These are phyloP conservation scores for Macrobrachium nipponense DNA, from an alignment of 1,140 invertebrate genomes.

Conservation along the genomic window DNA sequence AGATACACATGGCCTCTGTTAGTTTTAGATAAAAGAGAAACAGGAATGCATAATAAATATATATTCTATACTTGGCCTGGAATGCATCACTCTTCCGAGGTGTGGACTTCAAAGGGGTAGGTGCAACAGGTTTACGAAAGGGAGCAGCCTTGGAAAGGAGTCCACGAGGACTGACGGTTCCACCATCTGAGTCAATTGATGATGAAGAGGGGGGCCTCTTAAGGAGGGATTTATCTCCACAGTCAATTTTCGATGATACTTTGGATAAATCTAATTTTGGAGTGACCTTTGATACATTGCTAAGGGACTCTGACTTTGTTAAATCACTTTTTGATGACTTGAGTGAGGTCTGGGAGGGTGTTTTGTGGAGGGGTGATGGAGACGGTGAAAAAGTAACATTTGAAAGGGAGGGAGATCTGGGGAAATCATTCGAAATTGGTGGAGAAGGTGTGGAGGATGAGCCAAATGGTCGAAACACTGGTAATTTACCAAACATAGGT, in stretches of 20 bases:
- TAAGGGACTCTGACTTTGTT: slow-evolving; percentile 38
- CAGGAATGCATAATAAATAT: slow-evolving; percentile 4
- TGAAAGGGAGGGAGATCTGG: slow-evolving; percentile 52
- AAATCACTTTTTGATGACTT: slow-evolving; percentile 31
- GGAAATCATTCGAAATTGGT: slow-evolving; percentile 19
- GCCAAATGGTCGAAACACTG: slow-evolving; percentile 17
- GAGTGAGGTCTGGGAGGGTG: slow-evolving; percentile 52
- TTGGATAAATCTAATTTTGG: slow-evolving; percentile 44
- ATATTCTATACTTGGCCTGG: slow-evolving; percentile 46
- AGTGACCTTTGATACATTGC: slow-evolving; percentile 41
- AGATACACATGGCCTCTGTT: no score
- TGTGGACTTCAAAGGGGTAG: slow-evolving; percentile 44
- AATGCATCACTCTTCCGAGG: slow-evolving; percentile 25
- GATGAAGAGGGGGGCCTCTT: slow-evolving; percentile 48
- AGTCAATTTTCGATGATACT: slow-evolving; percentile 48
- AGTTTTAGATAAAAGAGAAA: background rate
- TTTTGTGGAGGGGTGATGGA: slow-evolving; percentile 19
- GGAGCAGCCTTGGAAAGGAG: background rate
- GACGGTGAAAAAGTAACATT: slow-evolving; percentile 42
- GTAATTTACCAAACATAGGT: slow-evolving; percentile 58
- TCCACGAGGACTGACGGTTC: slow-evolving; percentile 20
- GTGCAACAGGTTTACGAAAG: slow-evolving; percentile 35
- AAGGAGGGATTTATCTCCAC: slow-evolving; percentile 51
- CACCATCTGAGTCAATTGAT: slow-evolving; percentile 41
- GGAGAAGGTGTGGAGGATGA: slow-evolving; percentile 4